Evolutionary conservation across 2,888 invertebrate genomes (phyloP).

Genomic region (Synanthedon tipuliformis): DNA sequence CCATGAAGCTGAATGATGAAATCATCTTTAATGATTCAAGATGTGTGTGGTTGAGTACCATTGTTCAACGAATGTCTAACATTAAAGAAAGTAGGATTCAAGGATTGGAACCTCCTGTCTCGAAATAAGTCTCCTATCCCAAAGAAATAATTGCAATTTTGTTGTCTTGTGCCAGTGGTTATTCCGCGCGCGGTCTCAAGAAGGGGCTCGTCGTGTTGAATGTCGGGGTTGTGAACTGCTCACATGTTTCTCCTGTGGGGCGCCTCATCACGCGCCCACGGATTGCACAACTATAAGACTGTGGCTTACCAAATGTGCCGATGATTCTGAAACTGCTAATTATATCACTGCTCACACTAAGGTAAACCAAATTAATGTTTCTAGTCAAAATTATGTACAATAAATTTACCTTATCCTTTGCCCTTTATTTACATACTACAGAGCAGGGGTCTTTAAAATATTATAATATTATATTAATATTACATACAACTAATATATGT

Average conservation of each 20-base stretch:
- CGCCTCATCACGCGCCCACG: conserved; percentile 98
- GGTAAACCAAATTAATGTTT: conserved; percentile 46
- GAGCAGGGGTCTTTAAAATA: too few species aligned
- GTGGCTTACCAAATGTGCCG: conserved; percentile 99
- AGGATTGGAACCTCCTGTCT: too few species aligned
- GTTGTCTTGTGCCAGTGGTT: conserved; percentile 66
- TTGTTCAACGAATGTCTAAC: too few species aligned
- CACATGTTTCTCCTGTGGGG: conserved; percentile 96
- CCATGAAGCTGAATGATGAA: too few species aligned
- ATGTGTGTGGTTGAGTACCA: too few species aligned
- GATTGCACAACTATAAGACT: conserved; percentile 95
- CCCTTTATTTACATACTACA: not conserved
- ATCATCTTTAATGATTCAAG: too few species aligned
- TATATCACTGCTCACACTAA: conserved; percentile 99
- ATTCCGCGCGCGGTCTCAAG: conserved; percentile 87
- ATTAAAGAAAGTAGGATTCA: too few species aligned
- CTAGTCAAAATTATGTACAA: not conserved
- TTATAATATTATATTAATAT: too few species aligned
- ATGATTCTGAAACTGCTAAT: conserved; percentile 99
- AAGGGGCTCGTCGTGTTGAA: conserved; percentile 78
- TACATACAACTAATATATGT: too few species aligned
- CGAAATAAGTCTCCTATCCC: too few species aligned
- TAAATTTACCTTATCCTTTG: not conserved
- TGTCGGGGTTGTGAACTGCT: conserved; percentile 90
- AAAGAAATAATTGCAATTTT: too few species aligned